Base-by-base conservation (phyloP, 2,113 vertebrate species). In the Planiliza haematocheilus region DNA sequence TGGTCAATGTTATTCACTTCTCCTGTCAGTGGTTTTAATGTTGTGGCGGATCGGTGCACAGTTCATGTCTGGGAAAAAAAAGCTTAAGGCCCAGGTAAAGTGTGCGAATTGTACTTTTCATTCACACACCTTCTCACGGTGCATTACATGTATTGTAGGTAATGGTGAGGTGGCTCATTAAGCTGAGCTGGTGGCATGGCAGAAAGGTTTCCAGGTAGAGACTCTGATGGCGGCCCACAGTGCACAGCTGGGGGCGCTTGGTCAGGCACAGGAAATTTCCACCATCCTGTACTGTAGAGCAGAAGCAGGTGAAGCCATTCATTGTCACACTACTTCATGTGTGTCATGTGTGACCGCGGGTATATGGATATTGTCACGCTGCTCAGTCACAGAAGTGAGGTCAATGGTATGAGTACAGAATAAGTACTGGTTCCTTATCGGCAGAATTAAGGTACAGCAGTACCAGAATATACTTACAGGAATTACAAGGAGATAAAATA, bases 91-190 rank as follows among this genome's bases (percentile, higher is more conserved):
- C 1, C 3, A 61, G 41, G 66, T 30, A 42, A 77, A 5, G 20
- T 24, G 51, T 70, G 60, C 21, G 57, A 43, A 62, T 9, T 64
- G 52, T 36, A n/a, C 52, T 38, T 37, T 70, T 69, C 49, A 39
- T 82, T 78, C 43, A 55, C 58, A 39, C 52, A 75, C 52, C 51
- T 58, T 59, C 8, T 18, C 24, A 30, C 5, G 10, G 53, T 60
- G 51, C 43, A 56, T 67, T 72, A 37, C 77, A 77, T 81, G 75
- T 50, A 55, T 48, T 55, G 65, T 24, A 64, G 59, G 62, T 71
- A 83, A 84, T 63, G 74, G 24, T 43, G 78, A 70, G 46, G 38
- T 45, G 71, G 76, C 74, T 89, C 87, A 86, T 88, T 88, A 88
- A 73, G 66, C 72, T 38, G 68, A 81, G 86, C 68, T 59, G 64